phyloP scores from a whole-genome alignment of 2,797 vertebrate genomes.

The Lepidocolaptes lacrymiger region DNA sequence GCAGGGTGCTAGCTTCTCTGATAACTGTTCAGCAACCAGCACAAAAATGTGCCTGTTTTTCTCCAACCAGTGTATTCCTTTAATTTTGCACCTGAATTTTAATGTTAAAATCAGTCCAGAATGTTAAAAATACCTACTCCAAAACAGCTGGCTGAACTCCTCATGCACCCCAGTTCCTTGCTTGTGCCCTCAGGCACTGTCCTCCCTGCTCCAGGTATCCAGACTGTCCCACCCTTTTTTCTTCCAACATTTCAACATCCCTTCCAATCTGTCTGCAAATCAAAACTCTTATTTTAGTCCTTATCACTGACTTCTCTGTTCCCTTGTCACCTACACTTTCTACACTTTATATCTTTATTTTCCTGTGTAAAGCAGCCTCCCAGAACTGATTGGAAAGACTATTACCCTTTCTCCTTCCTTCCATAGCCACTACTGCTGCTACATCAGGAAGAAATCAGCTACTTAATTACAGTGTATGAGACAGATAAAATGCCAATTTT shows the following conservation, averaged over 20 bases:
- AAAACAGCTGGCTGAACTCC: neutral
- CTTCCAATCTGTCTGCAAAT: neutral
- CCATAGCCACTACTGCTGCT: slow-evolving; percentile 20
- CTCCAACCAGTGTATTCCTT: neutral
- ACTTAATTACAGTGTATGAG: slow-evolving; percentile 58
- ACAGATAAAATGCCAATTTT: slow-evolving; percentile 67
- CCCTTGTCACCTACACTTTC: neutral
- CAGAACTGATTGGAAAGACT: neutral
- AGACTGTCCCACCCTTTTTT: neutral
- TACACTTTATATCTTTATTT: neutral
- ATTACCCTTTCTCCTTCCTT: slow-evolving; percentile 26
- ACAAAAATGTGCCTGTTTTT: neutral
- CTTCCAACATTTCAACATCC: neutral
- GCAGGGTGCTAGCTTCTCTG: neutral
- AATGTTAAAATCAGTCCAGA: neutral
- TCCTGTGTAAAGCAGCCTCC: neutral
- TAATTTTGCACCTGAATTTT: neutral
- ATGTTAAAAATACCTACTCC: neutral
- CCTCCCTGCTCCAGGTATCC: neutral
- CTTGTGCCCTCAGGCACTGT: neutral
- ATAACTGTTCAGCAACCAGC: neutral
- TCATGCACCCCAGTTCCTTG: neutral
- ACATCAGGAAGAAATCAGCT: slow-evolving; percentile 64
- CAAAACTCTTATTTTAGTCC: neutral
- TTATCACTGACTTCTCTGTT: neutral